Base-by-base conservation (phyloP, 1,140 invertebrate species). In the Amphibalanus amphitrite region DNA sequence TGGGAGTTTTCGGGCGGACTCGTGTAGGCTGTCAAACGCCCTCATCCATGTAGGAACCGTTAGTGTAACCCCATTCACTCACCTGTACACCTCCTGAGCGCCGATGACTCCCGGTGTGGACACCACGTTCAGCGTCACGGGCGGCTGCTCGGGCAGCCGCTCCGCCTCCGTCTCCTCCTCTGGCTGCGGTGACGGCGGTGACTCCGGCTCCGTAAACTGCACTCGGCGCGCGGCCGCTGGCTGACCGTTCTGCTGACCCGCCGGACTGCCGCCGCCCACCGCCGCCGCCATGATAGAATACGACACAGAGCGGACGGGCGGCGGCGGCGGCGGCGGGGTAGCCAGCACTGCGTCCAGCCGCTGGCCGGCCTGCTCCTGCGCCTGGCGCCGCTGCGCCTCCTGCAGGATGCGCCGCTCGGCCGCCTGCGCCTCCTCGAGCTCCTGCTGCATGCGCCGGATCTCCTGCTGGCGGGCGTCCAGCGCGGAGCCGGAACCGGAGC, bases 51-150 rank as follows among this genome's bases (percentile, higher is more conserved):
- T 38, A 38, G 33, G 4, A n/a, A n/a, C 33, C 15, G 33, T 15
- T 38, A 15, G 33, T 38, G 33, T 15, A 26, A 67, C 17, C 4
- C 59, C 0, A 38, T n/a, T 28, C 69, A 77, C 80, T 77, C 81
- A 91, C 88, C 87, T 87, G 81, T 95, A 95, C 69, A 95, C 90
- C 83, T 95, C 92, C 82, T 95, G 93, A 72, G 92, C 90, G 73
- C 93, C 93, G 75, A 96, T 95, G 20, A 96, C 93, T 74, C 93
- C 92, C 29, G 93, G 92, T 33, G 92, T 95, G 69, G 65, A 67
- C 23, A 67, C 65, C 3, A 28, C 74, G 77, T 28, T 77, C 77
- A 29, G 74, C 74, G 70, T 84, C 86, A 29, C 83, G 81, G 69
- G 82, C 77, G 47, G 23, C 47, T 59, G 6, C 47, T 59, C 47